Evolutionary conservation across 2,888 invertebrate species (phyloP), one percentile per base, ranked within the genome.

Genomic region (Drosophila paracracens): DNA sequence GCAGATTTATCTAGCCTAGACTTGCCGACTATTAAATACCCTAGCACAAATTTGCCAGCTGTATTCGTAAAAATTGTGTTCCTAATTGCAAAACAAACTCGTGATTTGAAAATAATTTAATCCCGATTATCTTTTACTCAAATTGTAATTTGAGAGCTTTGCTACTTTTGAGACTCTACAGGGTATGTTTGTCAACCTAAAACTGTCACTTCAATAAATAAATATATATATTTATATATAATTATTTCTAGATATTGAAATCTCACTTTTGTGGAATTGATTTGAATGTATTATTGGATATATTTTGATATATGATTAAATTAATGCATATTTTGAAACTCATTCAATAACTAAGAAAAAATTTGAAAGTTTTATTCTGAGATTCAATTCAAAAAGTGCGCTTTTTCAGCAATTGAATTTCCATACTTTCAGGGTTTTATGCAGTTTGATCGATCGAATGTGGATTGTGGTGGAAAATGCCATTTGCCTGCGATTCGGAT

Each of bases 401-500:
- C 11, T 43, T 5, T 35, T 35, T 35, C 13, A 0, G 35, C 13
- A 13, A 5, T 35, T 35, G 13, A 5, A 13, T 35, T 35, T 13
- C 13, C 35, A 35, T 13, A 13, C 35, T 35, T 33, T 33, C 16
- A 38, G 13, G 18, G 56, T 65, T 50, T 38, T 46, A 50, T n/a
- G 62, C 29, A 25, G 38, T 35, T 54, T 4, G 56, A 10, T 43
- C 36, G 65, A 38, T 53, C 11, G 36, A 35, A 58, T 35, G 53
- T 16, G 46, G 46, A 16, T 21, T 13, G 43, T 46, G 13, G 43
- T 74, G 59, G 56, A 74, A 68, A 74, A 57, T 56, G 67, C 40
- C 7, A 16, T 21, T 35, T 38, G 4, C 18, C 53, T 70, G 40
- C 38, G 54, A 52, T 56, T 48, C 46, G 46, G 48, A 40, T 18